Percentiles rank a stretch among this genome's conserved stretches.
Evolutionary conservation across 1,140 invertebrate species (phyloP).

Genomic region (Achroia grisella): DNA sequence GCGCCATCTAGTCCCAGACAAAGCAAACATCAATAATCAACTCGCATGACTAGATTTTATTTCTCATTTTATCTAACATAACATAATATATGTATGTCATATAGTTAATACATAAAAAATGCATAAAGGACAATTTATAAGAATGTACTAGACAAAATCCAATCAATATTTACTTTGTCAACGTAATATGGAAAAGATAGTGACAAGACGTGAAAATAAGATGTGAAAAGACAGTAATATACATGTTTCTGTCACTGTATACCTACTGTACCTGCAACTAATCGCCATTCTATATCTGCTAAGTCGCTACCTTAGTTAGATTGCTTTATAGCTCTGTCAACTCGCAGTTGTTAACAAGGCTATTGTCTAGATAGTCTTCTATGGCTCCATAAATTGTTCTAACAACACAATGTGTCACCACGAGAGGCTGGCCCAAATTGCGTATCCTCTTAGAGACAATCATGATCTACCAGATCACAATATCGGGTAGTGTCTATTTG

Average conservation of each 20-base stretch:
- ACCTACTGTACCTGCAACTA: constrained; percentile 19
- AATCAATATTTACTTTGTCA: too few relatives aligned
- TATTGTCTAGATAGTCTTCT: constrained; percentile 23
- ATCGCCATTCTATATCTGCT: constrained; percentile 32
- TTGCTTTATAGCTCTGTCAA: constrained; percentile 31
- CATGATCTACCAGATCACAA: not conserved
- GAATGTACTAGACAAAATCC: too few relatives aligned
- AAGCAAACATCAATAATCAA: too few relatives aligned
- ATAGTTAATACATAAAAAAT: too few relatives aligned
- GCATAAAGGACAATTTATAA: too few relatives aligned
- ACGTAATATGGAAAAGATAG: too few relatives aligned
- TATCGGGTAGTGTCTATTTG: not conserved
- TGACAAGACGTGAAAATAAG: too few relatives aligned
- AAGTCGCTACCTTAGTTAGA: constrained; percentile 26
- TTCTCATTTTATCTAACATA: too few relatives aligned
- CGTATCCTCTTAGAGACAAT: not conserved
- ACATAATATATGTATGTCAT: too few relatives aligned
- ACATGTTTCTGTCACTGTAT: not conserved
- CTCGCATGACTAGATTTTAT: too few relatives aligned
- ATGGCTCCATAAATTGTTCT: constrained; percentile 18
- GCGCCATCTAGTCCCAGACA: too few relatives aligned
- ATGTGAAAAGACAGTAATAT: too few relatives aligned
- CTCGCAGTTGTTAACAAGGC: constrained; percentile 24
- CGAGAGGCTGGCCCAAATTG: constrained; percentile 10
- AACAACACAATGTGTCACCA: constrained; percentile 7